Conservation (phyloP, 1,140 invertebrate genomes). For the Dendrolimus kikuchii region DNA sequence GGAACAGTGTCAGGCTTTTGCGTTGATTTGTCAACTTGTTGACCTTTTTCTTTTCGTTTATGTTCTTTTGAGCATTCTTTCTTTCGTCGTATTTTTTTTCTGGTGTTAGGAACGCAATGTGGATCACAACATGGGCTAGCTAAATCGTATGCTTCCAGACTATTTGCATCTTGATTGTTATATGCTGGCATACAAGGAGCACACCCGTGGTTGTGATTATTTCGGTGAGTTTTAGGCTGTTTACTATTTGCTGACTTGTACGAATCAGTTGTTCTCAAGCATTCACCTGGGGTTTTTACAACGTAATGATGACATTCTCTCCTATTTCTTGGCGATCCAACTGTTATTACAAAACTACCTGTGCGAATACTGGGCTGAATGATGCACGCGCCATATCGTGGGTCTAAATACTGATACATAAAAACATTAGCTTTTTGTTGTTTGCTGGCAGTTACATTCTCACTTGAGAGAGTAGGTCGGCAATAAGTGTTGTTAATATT, state of each 20-base stretch:
- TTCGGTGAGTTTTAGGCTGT: slow-evolving; percentile 46
- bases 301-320: slow-evolving; percentile 78
- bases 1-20: slow-evolving; percentile 53
- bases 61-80: slow-evolving; percentile 77
- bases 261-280: slow-evolving; percentile 36
- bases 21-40: slow-evolving; percentile 59
- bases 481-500: slow-evolving; percentile 70
- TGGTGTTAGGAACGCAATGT: slow-evolving; percentile 84
- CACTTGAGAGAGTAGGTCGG: slow-evolving; percentile 78
- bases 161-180: slow-evolving; percentile 78
- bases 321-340: slow-evolving; percentile 77
- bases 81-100: slow-evolving; percentile 75
- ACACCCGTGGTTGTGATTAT: slow-evolving; percentile 77
- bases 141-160: slow-evolving; percentile 86
- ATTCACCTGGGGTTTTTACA: slow-evolving; percentile 74
- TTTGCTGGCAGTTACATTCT: slow-evolving; percentile 77
- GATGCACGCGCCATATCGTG: slow-evolving; percentile 76
- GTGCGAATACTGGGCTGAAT: slow-evolving; percentile 75
- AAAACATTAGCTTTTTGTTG: slow-evolving; percentile 73
- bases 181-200: slow-evolving; percentile 81
- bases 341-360: slow-evolving; percentile 79
- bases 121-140: slow-evolving; percentile 89
- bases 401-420: slow-evolving; percentile 80
- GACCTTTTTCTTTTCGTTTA: slow-evolving; percentile 68
- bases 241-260: slow-evolving; percentile 43